These are phyloP conservation scores for Triplophysa tibetana DNA, from an alignment of 2,113 vertebrate species.

Conservation along the genomic window DNA sequence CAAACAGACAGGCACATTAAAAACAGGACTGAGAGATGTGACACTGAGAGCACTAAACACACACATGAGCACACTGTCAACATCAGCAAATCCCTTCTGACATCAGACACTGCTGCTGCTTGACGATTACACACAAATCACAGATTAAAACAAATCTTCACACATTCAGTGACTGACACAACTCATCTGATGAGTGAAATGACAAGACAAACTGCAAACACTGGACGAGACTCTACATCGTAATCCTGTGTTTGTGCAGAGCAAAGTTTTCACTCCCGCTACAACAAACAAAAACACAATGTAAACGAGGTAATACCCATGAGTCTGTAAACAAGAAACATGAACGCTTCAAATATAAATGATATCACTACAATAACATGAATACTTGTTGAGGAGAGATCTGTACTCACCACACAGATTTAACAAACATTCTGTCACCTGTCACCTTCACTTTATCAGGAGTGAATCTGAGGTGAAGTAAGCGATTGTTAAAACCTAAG, in stretches of 20 bases:
- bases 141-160: constrained; percentile 14
- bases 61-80: not conserved
- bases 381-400: no score
- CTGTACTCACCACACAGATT: no score
- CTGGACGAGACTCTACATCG: not conserved
- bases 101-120: constrained; percentile 14
- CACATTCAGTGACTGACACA: not conserved
- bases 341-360: no score
- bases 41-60: constrained; percentile 5
- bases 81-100: not conserved
- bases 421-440: no score
- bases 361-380: no score
- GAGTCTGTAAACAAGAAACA: no score
- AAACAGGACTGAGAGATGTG: not conserved
- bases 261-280: not conserved
- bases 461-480: no score
- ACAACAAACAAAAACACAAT: not conserved
- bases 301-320: no score
- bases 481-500: no score
- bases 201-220: not conserved
- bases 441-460: no score
- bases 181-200: not conserved
- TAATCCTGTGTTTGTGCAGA: not conserved
- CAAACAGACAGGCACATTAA: not conserved
- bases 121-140: not conserved